Base-by-base conservation (phyloP, 1,140 invertebrate species). In the Drosophila ironensis region DNA sequence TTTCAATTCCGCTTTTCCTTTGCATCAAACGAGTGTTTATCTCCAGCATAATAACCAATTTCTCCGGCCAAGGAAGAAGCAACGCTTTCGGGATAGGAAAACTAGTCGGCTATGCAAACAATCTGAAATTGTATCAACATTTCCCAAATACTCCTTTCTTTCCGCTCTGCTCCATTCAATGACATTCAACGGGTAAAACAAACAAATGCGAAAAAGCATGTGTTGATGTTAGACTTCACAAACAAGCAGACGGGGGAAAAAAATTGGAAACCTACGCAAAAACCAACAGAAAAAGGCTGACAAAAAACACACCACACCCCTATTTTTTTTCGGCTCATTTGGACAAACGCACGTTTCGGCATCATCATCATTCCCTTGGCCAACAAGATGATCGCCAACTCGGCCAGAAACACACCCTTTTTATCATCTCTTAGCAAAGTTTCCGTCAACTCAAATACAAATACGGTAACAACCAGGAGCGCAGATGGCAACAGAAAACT, bases 161-260 rank as follows among this genome's bases (percentile, higher is more conserved):
- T 33, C 19, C 17, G 41, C 28, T 33, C 33, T 33, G n/a, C 19
- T 20, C 25, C 24, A 47, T 72, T 76, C 60, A 59, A 82, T 76
- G 66, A 80, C 68, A 67, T 72, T 54, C 54, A 37, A 50, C 57
- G 64, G 41, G 27, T 16, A 30, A 45, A 50, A 45, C 64, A 69
- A 68, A 47, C 52, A 76, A 17, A 24, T 12, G 20, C 4, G 30
- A 46, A 28, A 54, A 72, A 71, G 37, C 77, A 72, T 81, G 60
- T 81, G 77, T 81, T 76, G 76, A 76, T 69, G 80, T 64, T 72
- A 76, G 60, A 81, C 59, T 72, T 47, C 16, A 24, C 59, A 73
- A 52, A 57, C 61, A 84, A 82, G 82, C 69, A 77, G 60, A 72
- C 48, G 60, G 22, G 37, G 63, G 48, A 47, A 60, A 52, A 51